Percentiles rank a stretch among this genome's conserved stretches.
phyloP scores from a whole-genome alignment of 2,888 invertebrate species.

The Sylvicola cinctus region DNA sequence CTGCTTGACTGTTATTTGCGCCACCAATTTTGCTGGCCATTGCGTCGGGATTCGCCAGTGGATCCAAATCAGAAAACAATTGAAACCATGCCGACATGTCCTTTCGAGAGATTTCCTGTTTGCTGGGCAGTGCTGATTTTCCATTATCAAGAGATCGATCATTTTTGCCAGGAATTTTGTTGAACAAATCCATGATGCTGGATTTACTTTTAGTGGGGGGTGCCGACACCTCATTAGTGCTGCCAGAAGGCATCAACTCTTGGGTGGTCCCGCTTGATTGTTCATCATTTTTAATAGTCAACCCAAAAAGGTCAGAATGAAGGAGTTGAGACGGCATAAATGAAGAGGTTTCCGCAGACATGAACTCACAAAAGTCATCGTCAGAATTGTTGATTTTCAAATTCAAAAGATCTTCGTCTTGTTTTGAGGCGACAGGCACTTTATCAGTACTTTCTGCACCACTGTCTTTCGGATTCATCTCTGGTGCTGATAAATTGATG shows the following conservation, averaged over 20 bases:
- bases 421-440: too few species aligned
- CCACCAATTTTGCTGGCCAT: conserved; percentile 19
- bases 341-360: conserved; percentile 7
- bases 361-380: conserved; percentile 7
- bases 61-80: conserved; percentile 83
- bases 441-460: too few species aligned
- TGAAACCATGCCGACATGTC: conserved; percentile 58
- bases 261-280: neutral
- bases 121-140: conserved; percentile 13
- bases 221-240: neutral
- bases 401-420: too few species aligned
- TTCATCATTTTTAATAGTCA: neutral
- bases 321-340: conserved; percentile 32
- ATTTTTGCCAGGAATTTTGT: too few species aligned
- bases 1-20: conserved; percentile 29
- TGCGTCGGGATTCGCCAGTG: conserved; percentile 64
- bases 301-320: conserved; percentile 18
- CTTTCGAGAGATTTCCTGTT: too few species aligned
- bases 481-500: too few species aligned
- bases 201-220: neutral
- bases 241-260: neutral
- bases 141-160: too few species aligned
- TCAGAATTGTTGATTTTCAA: too few species aligned
- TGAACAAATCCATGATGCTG: too few species aligned
- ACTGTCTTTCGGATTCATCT: too few species aligned